These are phyloP conservation scores for Zoanthus sansibaricus DNA, from an alignment of 92 coral and sea anemone genomes.

Conservation along the genomic window DNA sequence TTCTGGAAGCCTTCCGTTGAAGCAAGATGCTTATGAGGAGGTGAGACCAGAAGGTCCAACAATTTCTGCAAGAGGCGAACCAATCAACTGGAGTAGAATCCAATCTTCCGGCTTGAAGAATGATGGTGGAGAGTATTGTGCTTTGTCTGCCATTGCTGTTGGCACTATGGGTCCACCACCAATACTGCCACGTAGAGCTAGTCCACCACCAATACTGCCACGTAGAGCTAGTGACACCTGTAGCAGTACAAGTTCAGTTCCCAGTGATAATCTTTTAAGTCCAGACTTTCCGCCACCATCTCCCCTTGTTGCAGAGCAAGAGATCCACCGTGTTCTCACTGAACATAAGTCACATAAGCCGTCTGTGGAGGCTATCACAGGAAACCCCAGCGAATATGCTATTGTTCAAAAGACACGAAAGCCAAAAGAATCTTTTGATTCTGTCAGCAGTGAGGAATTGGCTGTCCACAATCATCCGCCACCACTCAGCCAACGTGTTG, in stretches of 20 bases:
- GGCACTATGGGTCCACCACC: constrained; percentile 62
- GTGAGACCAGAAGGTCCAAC: constrained; percentile 84
- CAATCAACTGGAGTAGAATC: constrained; percentile 69
- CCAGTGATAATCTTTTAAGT: constrained; percentile 63
- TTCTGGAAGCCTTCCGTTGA: constrained; percentile 21
- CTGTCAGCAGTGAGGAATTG: constrained; percentile 32
- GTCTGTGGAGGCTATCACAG: constrained; percentile 50
- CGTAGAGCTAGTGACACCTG: constrained; percentile 35
- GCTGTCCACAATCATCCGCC: constrained; percentile 15
- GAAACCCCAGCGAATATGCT: constrained; percentile 19
- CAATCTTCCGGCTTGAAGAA: constrained; percentile 33
- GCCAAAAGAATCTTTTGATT: constrained; percentile 21
- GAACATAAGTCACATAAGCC: constrained; percentile 8
- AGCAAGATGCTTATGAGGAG: constrained; percentile 70
- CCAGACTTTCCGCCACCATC: constrained; percentile 96
- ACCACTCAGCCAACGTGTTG: constrained; percentile 55
- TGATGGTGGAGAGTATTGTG: constrained; percentile 79
- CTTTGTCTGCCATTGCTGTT: constrained; percentile 65
- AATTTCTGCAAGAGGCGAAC: constrained; percentile 57
- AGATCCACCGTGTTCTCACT: constrained; percentile 73
- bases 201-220: constrained; percentile 56
- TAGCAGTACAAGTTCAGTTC: constrained; percentile 59
- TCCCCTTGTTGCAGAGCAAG: constrained; percentile 78
- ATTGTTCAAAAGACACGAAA: constrained; percentile 28
- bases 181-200: constrained; percentile 30